Percentiles rank a stretch among this genome's conserved stretches.
phyloP scores from a whole-genome alignment of 2,888 invertebrate species.

The Eristalis pertinax region DNA sequence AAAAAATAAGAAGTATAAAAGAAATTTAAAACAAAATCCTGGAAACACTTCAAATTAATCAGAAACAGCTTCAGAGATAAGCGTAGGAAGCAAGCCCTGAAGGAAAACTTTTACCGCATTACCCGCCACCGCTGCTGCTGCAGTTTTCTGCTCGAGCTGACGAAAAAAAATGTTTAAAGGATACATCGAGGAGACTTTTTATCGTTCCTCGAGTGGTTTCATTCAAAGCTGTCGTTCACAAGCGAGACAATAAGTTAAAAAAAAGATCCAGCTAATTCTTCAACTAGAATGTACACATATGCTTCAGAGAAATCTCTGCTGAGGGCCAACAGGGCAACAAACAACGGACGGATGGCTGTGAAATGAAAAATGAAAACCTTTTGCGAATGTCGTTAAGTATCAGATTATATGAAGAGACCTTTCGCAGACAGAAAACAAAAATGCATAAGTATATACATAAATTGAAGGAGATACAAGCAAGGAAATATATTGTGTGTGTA shows the following conservation, averaged over 20 bases:
- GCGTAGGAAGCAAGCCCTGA: conserved; percentile 11
- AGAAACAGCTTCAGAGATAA: conserved; percentile 24
- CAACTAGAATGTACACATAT: not conserved
- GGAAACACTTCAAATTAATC: conserved; percentile 32
- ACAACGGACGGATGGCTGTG: not conserved
- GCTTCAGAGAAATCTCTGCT: not conserved
- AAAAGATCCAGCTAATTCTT: not conserved
- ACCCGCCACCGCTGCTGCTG: not conserved
- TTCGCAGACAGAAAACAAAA: not conserved
- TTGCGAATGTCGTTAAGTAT: conserved; percentile 16
- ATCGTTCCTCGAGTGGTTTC: conserved; percentile 16
- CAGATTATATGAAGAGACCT: conserved; percentile 24
- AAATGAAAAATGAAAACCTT: conserved; percentile 23
- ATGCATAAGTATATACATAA: no score
- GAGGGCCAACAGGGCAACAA: not conserved
- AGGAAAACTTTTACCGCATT: conserved; percentile 26
- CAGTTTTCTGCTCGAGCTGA: not conserved
- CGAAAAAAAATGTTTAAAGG: conserved; percentile 19
- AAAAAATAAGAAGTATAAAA: not conserved
- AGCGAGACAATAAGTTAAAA: not conserved
- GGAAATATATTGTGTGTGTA: no score
- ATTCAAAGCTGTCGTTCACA: conserved; percentile 14
- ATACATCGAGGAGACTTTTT: conserved; percentile 13
- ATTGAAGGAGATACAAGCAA: no score
- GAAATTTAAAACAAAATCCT: not conserved